phyloP scores from a whole-genome alignment of 2,797 vertebrate genomes.

The Steatocranus sp. region DNA sequence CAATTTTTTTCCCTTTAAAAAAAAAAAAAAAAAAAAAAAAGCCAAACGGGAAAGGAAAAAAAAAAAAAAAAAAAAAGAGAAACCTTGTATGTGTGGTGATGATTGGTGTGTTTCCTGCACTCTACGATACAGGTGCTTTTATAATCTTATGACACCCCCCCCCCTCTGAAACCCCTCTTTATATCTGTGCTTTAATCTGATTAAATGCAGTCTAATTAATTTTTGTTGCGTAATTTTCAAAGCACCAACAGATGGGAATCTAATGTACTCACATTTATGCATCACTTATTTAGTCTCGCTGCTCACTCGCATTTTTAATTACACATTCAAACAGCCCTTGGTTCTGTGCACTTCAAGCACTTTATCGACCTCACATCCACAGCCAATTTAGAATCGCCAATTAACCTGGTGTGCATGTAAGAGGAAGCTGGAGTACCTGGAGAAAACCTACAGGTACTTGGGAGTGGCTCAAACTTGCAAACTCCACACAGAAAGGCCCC shows the following conservation, averaged over 20 bases:
- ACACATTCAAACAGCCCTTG: not conserved
- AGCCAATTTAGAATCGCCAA: not conserved
- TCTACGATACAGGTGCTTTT: not conserved
- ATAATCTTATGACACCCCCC: not conserved
- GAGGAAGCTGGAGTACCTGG: not conserved
- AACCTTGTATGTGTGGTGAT: rapidly evolving
- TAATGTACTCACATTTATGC: not conserved
- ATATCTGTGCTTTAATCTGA: not conserved
- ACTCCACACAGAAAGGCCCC: rapidly evolving
- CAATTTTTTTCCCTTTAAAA: too few species aligned
- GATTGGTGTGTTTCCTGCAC: not conserved
- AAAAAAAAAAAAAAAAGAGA: too few species aligned
- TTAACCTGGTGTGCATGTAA: not conserved
- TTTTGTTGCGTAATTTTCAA: not conserved
- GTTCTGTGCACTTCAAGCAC: not conserved
- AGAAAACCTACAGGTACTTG: not conserved
- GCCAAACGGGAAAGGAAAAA: too few species aligned
- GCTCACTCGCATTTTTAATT: not conserved
- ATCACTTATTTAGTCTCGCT: not conserved
- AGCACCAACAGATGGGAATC: not conserved
- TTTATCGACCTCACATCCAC: rapidly evolving
- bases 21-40: too few species aligned
- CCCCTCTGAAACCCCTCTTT: not conserved
- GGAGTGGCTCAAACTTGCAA: too few species aligned
- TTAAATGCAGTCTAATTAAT: not conserved